Conservation (phyloP, 2,797 vertebrate genomes). For the Eremophila alpestris region DNA sequence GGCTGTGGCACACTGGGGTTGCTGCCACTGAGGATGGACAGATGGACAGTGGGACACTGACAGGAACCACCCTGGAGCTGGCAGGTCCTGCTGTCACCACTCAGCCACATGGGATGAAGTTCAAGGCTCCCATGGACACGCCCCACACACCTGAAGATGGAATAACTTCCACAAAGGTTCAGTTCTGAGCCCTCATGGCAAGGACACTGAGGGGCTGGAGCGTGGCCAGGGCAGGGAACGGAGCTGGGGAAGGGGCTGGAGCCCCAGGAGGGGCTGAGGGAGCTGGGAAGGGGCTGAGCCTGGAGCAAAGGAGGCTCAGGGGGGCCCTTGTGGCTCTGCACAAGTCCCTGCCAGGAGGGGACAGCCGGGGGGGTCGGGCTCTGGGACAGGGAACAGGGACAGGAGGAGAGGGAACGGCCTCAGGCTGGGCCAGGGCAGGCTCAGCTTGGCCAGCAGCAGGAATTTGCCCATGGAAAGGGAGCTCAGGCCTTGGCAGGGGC, state of each 20-base stretch:
- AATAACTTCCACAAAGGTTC: too few relatives aligned
- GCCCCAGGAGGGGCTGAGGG: background rate
- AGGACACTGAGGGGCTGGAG: background rate
- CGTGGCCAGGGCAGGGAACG: background rate
- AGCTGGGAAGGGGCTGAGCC: background rate
- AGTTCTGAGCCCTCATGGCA: background rate
- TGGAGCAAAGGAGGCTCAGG: background rate
- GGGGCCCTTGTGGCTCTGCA: background rate
- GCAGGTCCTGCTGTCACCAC: background rate
- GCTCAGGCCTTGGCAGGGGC: background rate
- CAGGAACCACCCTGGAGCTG: too few relatives aligned
- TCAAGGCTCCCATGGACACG: background rate
- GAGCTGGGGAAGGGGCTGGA: background rate
- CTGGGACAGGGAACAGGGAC: background rate
- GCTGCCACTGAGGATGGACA: rapidly evolving
- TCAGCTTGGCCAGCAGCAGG: background rate
- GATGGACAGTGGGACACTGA: rapidly evolving
- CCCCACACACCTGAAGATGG: background rate
- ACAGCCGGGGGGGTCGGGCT: background rate
- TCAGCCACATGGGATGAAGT: background rate
- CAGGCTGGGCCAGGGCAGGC: background rate
- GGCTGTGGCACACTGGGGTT: rapidly evolving
- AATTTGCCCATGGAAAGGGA: background rate
- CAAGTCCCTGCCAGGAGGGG: background rate
- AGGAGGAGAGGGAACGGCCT: background rate